Percentiles rank a stretch among this genome's conserved stretches.
Evolutionary conservation across 2,888 invertebrate species (phyloP).

Genomic region (Yponomeuta plumbellus): DNA sequence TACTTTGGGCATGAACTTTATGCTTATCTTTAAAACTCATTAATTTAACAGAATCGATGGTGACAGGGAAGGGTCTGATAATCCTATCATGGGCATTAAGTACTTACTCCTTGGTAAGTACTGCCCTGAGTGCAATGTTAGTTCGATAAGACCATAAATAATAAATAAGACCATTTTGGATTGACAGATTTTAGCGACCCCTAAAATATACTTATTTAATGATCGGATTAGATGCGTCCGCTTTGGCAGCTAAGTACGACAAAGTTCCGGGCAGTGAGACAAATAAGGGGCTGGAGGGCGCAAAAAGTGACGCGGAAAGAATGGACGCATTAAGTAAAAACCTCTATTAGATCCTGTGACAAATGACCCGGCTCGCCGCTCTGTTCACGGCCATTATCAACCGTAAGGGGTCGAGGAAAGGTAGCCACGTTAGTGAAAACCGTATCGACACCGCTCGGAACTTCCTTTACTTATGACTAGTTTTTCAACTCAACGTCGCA

Average conservation of each 20-base stretch:
- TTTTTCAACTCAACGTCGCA: background rate
- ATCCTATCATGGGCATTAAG: no score
- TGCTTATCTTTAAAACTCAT: no score
- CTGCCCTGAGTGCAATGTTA: background rate
- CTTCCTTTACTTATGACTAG: background rate
- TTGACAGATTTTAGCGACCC: background rate
- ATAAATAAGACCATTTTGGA: background rate
- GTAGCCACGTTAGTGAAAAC: background rate
- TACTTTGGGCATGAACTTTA: background rate
- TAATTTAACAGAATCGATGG: no score
- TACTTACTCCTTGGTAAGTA: background rate
- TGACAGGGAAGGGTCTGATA: no score
- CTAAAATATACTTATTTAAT: conserved; percentile 31
- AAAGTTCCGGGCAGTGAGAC: conserved; percentile 24
- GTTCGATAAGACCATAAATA: background rate
- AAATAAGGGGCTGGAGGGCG: conserved; percentile 8
- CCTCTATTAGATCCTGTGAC: conserved; percentile 49
- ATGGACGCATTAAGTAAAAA: conserved; percentile 47
- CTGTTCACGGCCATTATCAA: conserved; percentile 44
- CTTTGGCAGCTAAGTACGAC: background rate
- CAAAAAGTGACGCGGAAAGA: conserved; percentile 36
- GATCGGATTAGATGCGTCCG: conserved; percentile 13
- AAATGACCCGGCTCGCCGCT: conserved; percentile 40
- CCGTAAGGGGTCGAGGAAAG: conserved; percentile 12
- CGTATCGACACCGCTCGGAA: background rate